Evolutionary conservation across 2,113 vertebrate species (phyloP), one percentile per base, ranked within the genome.

Genomic region (Antennarius striatus): DNA sequence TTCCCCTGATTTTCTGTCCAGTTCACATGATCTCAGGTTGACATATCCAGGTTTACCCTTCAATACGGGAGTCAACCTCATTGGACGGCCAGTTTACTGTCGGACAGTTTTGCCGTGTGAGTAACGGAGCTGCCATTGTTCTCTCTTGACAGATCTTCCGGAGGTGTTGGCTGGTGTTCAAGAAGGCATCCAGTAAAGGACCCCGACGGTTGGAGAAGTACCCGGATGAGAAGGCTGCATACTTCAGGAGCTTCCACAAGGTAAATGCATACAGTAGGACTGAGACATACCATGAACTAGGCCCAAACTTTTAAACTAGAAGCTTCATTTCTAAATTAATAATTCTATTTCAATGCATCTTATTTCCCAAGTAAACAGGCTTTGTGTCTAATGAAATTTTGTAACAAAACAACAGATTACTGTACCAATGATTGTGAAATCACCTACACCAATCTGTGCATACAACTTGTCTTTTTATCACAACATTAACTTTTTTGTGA

Each of bases 141-240:
- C 90, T 92, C 82, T 90, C 10, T 88, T 92, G 89, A 70, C 92
- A 99, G 97, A 98, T 99, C 90, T 99, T 96, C 91, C 94, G 97
- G 57, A 92, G 98, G 79, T 98, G 96, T 84, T 99, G 98, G 98
- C 85, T 99, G 77, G 98, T 99, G 82, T 98, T 98, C 92, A 99
- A 98, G 91, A 99, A 99, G 74, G 98, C 98, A 22, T 99, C 98
- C 43, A 99, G 98, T 89, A 99, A 99, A 93, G 98, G 98, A 65
- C 97, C 98, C 9, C 90, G 98, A 58, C 93, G 98, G 66, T 89
- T 99, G 82, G 97, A 99, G 90, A 99, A 98, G 87, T 99, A 98
- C 91, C 95, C 97, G n/a, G 98, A 99, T 81, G 98, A 99, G 84
- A 99, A 99, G 81, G 96, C 96, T 63, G 98, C 98, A 0, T 99